These are phyloP conservation scores for Microctenopoma steveboyesi DNA, from an alignment of 2,797 vertebrate species.

Conservation along the genomic window DNA sequence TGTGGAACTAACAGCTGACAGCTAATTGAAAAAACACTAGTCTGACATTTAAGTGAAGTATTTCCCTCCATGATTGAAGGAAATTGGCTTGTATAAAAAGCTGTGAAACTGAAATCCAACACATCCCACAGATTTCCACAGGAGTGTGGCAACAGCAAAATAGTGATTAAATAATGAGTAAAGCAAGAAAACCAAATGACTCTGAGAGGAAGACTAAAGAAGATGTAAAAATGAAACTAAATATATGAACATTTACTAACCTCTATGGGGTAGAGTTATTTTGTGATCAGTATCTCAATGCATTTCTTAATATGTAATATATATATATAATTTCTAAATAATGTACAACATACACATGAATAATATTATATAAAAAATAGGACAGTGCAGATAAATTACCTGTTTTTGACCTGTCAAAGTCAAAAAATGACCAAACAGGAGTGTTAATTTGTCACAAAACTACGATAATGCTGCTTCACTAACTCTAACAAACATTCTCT, in stretches of 20 bases:
- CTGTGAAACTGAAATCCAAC: conserved; percentile 18
- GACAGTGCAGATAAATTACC: too few species aligned
- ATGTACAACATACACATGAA: background rate
- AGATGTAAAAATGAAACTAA: background rate
- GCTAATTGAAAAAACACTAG: conserved; percentile 17
- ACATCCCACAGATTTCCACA: background rate
- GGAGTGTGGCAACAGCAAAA: conserved; percentile 1
- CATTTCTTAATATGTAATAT: background rate
- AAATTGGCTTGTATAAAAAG: conserved; percentile 5
- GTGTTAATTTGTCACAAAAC: too few species aligned
- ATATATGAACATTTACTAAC: background rate
- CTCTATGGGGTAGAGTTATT: background rate
- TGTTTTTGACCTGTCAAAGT: too few species aligned
- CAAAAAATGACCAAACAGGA: too few species aligned
- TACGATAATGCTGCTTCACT: too few species aligned
- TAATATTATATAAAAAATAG: too few species aligned
- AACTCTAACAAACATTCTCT: background rate
- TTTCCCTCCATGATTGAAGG: conserved; percentile 18
- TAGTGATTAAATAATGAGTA: background rate
- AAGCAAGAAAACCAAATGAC: conserved; percentile 1
- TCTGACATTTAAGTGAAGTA: conserved; percentile 14
- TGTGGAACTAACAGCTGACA: conserved; percentile 5
- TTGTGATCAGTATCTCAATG: background rate
- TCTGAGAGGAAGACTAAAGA: background rate
- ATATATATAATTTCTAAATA: background rate